Evolutionary conservation across 2,113 vertebrate genomes (phyloP).

Genomic region (Acrocephalus arundinaceus): DNA sequence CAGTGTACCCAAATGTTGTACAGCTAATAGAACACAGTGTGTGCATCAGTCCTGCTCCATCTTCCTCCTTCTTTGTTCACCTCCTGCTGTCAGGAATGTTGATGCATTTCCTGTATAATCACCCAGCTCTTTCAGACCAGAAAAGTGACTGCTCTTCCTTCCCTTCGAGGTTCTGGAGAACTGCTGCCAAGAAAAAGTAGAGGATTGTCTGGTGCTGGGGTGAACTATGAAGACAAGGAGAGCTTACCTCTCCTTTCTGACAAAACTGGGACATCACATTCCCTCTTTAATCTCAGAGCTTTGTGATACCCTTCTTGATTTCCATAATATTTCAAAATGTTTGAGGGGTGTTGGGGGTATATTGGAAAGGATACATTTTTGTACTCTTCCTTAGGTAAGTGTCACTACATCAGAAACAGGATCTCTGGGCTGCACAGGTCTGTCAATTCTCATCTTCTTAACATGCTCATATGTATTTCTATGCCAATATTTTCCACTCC

Average conservation of each 20-base stretch:
- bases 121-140: neutral
- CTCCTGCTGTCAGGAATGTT: neutral
- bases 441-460: neutral
- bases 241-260: neutral
- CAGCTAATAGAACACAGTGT: neutral
- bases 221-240: neutral
- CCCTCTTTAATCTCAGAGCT: neutral
- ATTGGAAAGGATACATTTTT: neutral
- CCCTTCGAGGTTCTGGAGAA: neutral
- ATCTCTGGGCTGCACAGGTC: neutral
- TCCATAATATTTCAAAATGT: neutral
- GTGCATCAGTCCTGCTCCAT: neutral
- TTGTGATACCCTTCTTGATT: neutral
- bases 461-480: neutral
- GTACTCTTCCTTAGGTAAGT: neutral
- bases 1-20: neutral
- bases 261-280: neutral
- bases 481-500: neutral
- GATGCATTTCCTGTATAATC: neutral
- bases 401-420: neutral
- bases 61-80: neutral
- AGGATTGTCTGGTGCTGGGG: neutral
- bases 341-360: neutral
- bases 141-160: neutral
- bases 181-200: neutral